Conservation (phyloP, 2,113 vertebrate genomes). For the Gasterosteus aculeatus region DNA sequence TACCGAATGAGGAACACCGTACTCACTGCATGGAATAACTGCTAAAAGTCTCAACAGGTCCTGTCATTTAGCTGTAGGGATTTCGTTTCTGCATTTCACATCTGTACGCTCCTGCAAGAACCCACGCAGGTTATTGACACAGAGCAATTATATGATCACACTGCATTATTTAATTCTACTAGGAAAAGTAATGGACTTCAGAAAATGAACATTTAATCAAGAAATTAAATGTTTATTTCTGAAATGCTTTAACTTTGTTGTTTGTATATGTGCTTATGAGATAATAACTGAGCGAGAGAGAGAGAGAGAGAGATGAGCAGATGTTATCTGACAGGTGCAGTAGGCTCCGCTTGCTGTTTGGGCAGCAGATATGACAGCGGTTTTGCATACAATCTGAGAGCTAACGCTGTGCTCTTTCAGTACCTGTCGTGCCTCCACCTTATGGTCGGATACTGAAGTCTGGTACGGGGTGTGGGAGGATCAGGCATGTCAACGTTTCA, state of each 20-base stretch:
- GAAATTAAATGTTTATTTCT: neutral
- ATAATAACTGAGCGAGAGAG: neutral
- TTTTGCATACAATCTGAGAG: constrained; percentile 62
- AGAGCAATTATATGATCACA: constrained; percentile 53
- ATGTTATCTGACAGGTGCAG: constrained; percentile 76
- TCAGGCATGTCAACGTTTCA: constrained; percentile 52
- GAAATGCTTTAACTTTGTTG: no score
- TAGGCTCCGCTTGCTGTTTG: constrained; percentile 65
- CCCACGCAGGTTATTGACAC: constrained; percentile 46
- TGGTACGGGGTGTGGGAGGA: constrained; percentile 40
- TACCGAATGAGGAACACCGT: neutral
- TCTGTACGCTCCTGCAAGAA: constrained; percentile 22
- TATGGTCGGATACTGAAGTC: constrained; percentile 56
- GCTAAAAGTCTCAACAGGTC: constrained; percentile 6
- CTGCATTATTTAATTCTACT: constrained; percentile 58
- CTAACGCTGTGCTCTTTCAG: constrained; percentile 54
- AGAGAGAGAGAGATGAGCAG: constrained; percentile 62
- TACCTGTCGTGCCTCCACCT: constrained; percentile 71
- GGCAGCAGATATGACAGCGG: constrained; percentile 61
- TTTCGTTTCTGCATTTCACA: constrained; percentile 45
- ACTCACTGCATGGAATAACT: neutral
- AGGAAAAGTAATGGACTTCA: neutral
- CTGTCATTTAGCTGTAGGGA: constrained; percentile 20
- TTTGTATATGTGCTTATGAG: neutral
- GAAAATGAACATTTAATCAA: neutral